phyloP scores from a whole-genome alignment of 2,113 vertebrate species.

The Oryzias melastigma region DNA sequence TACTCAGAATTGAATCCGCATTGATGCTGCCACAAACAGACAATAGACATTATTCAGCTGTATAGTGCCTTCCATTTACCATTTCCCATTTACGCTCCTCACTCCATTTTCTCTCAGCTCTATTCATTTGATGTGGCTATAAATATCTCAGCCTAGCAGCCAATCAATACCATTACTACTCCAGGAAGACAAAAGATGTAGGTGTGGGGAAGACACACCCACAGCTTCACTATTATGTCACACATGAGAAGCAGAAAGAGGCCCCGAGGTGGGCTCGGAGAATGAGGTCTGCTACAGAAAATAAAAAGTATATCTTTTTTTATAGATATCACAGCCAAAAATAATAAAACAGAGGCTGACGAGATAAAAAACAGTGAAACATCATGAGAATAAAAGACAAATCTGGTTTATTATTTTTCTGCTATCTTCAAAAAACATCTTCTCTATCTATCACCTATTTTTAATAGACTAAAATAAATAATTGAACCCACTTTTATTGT shows the following conservation, averaged over 20 bases:
- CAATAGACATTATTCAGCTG: slow-evolving; percentile 52
- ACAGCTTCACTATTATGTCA: slow-evolving; percentile 49
- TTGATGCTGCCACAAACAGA: slow-evolving; percentile 50
- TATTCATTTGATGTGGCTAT: slow-evolving; percentile 67
- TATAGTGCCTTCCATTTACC: slow-evolving; percentile 46
- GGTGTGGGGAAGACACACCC: slow-evolving; percentile 43
- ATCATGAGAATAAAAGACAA: too few relatives aligned
- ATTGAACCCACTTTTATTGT: too few relatives aligned
- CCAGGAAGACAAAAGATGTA: slow-evolving; percentile 55
- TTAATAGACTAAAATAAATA: too few relatives aligned
- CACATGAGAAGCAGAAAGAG: not conserved
- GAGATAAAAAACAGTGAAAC: too few relatives aligned
- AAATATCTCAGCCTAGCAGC: slow-evolving; percentile 62
- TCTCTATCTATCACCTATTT: too few relatives aligned
- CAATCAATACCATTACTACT: slow-evolving; percentile 72
- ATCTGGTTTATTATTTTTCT: too few relatives aligned
- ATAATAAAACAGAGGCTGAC: too few relatives aligned
- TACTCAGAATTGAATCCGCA: slow-evolving; percentile 59
- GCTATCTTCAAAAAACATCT: too few relatives aligned
- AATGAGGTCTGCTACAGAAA: slow-evolving; percentile 8
- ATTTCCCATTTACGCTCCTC: slow-evolving; percentile 23
- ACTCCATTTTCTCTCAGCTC: slow-evolving; percentile 45
- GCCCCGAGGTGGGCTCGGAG: not conserved
- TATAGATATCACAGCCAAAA: too few relatives aligned
- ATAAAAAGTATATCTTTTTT: not conserved